Evolutionary conservation across 1,140 invertebrate species (phyloP).

Genomic region (Fopius arisanus): DNA sequence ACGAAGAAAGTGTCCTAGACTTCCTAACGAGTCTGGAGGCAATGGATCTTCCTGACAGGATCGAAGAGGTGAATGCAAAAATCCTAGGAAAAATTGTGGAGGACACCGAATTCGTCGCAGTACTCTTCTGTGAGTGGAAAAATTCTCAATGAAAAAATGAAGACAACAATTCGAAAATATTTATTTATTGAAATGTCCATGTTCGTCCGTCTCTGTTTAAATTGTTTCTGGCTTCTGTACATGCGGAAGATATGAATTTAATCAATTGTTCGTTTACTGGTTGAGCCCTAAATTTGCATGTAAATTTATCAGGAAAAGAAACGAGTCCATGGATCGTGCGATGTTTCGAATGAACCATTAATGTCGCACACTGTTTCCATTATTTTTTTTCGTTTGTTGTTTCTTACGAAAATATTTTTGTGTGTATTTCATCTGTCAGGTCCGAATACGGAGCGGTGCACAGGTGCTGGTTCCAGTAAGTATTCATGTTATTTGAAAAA

Average conservation of each 20-base stretch:
- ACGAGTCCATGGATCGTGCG: neutral
- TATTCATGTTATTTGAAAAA: conserved; percentile 50
- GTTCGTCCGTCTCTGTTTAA: conserved; percentile 2
- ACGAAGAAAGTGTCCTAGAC: conserved; percentile 91
- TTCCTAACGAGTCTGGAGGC: conserved; percentile 93
- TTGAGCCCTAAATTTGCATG: neutral
- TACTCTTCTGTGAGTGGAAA: conserved; percentile 89
- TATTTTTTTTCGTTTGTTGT: conserved; percentile 51
- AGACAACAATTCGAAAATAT: neutral
- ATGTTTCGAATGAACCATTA: neutral
- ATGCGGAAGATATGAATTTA: neutral
- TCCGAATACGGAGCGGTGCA: conserved; percentile 67
- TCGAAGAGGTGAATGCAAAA: conserved; percentile 93
- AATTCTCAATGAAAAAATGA: neutral
- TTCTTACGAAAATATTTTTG: conserved; percentile 55
- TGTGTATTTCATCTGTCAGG: conserved; percentile 63
- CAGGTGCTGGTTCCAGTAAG: conserved; percentile 69
- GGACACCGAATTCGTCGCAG: conserved; percentile 90
- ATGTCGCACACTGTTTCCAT: neutral
- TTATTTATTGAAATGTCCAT: neutral
- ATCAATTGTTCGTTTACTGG: neutral
- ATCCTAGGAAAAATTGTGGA: conserved; percentile 91
- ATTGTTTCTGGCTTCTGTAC: conserved; percentile 20
- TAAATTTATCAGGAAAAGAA: neutral
- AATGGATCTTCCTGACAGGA: conserved; percentile 93